Evolutionary conservation across 2,888 invertebrate genomes (phyloP).

Genomic region (Caenorhabditis sp.): DNA sequence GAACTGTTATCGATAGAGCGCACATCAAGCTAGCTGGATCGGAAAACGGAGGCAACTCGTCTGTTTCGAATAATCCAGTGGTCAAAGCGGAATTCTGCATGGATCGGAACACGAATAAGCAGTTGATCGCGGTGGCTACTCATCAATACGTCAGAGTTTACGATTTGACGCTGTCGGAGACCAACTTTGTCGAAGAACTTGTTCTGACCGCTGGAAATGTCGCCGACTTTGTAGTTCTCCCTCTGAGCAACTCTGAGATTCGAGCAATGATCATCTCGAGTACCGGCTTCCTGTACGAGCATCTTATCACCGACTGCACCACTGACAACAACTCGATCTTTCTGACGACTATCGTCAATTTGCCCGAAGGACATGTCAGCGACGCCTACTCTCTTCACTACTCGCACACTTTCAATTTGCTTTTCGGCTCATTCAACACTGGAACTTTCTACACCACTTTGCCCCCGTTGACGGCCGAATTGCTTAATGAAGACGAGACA

Average conservation of each 20-base stretch:
- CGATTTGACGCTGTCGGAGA: constrained; percentile 58
- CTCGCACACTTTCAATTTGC: constrained; percentile 46
- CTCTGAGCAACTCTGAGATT: constrained; percentile 29
- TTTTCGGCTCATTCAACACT: constrained; percentile 62
- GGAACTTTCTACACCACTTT: constrained; percentile 44
- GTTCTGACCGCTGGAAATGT: constrained; percentile 69
- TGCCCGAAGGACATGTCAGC: constrained; percentile 24
- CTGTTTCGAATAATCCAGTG: constrained; percentile 62
- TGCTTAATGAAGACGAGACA: neutral
- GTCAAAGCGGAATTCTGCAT: constrained; percentile 48
- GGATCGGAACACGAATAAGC: constrained; percentile 13
- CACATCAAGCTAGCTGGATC: constrained; percentile 33
- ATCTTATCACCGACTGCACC: constrained; percentile 36
- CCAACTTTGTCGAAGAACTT: constrained; percentile 64
- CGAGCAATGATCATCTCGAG: constrained; percentile 58
- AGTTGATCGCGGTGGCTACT: constrained; percentile 55
- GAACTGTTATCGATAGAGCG: constrained; percentile 63
- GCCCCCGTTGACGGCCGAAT: neutral
- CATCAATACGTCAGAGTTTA: constrained; percentile 66
- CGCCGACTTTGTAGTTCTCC: constrained; percentile 57
- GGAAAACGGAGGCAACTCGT: constrained; percentile 28
- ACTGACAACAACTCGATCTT: constrained; percentile 66
- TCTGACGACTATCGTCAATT: constrained; percentile 61
- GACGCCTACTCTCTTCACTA: constrained; percentile 60
- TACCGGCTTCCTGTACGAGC: constrained; percentile 62